These are phyloP conservation scores for Nesoenas mayeri DNA, from an alignment of 2,113 vertebrate genomes.

Conservation along the genomic window DNA sequence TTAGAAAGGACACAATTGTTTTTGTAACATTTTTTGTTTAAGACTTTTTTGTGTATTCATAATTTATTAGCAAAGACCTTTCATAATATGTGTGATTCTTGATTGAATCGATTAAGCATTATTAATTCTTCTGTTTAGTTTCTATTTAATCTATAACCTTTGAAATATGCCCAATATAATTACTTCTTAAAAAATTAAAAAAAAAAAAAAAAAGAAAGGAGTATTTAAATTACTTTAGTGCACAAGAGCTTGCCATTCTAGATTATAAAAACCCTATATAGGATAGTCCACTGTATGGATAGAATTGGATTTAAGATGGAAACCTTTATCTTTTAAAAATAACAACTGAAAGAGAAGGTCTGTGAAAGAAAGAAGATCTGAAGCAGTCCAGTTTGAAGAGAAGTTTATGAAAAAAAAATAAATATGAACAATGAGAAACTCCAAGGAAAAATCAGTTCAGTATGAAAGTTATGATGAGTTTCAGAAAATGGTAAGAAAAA, in stretches of 20 bases:
- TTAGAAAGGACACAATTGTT: not conserved
- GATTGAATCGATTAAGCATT: not conserved
- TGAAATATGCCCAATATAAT: not conserved
- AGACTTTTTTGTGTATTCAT: not conserved
- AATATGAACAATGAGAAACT: not conserved
- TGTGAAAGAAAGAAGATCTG: not conserved
- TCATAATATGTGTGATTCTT: accelerated
- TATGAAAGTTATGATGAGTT: not conserved
- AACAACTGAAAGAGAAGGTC: not conserved
- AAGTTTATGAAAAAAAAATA: not conserved
- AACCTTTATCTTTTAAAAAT: not conserved
- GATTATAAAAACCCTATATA: not conserved
- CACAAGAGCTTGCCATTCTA: not conserved
- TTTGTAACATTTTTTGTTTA: not conserved
- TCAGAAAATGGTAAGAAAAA: not conserved
- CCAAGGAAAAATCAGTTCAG: not conserved
- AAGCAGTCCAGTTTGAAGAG: not conserved
- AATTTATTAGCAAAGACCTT: not conserved
- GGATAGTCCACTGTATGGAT: accelerated
- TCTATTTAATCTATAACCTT: not conserved
- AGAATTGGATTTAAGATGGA: not conserved
- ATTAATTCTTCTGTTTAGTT: not conserved
- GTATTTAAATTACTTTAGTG: not conserved
- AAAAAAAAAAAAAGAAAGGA: too few species aligned
- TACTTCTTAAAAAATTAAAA: not conserved